A percentile compares a stretch with the other conserved stretches of the same genome.
Evolutionary conservation across 2,888 invertebrate genomes (phyloP).

Genomic region (Chrysina gloriosa): DNA sequence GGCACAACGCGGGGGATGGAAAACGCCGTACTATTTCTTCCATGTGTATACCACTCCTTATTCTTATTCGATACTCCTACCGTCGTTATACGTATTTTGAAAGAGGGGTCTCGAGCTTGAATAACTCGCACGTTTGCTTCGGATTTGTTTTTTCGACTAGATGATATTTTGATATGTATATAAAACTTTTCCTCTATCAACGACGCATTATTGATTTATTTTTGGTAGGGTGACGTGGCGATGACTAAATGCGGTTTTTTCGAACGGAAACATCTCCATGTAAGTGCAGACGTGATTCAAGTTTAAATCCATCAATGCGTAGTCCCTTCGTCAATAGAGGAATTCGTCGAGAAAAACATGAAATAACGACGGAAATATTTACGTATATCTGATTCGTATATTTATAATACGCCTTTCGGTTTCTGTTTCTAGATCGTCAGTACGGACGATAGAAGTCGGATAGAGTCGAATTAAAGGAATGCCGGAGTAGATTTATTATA

Average conservation of each 20-base stretch:
- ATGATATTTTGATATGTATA: constrained; percentile 64
- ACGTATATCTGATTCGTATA: background rate
- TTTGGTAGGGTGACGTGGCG: constrained; percentile 15
- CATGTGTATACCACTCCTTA: constrained; percentile 11
- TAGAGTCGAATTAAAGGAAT: constrained; percentile 3
- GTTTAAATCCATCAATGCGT: constrained; percentile 18
- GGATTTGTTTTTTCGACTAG: constrained; percentile 62
- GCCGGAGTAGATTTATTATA: constrained; percentile 13
- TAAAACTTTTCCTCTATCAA: constrained; percentile 42
- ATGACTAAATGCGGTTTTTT: constrained; percentile 19
- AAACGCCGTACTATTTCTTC: constrained; percentile 21
- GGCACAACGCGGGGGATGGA: constrained; percentile 21
- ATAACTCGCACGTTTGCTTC: constrained; percentile 55
- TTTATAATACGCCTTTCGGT: constrained; percentile 1
- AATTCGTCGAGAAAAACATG: constrained; percentile 3
- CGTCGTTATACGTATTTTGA: background rate
- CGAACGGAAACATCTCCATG: background rate
- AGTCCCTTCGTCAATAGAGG: background rate
- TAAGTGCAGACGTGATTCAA: background rate
- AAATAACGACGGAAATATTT: constrained; percentile 25
- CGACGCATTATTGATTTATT: constrained; percentile 29
- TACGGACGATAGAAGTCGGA: constrained; percentile 1
- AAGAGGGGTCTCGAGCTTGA: constrained; percentile 45
- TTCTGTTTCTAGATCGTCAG: constrained; percentile 20
- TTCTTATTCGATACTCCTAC: constrained; percentile 42